phyloP scores from a whole-genome alignment of 2,797 vertebrate genomes.

The Anolis apletophallus region DNA sequence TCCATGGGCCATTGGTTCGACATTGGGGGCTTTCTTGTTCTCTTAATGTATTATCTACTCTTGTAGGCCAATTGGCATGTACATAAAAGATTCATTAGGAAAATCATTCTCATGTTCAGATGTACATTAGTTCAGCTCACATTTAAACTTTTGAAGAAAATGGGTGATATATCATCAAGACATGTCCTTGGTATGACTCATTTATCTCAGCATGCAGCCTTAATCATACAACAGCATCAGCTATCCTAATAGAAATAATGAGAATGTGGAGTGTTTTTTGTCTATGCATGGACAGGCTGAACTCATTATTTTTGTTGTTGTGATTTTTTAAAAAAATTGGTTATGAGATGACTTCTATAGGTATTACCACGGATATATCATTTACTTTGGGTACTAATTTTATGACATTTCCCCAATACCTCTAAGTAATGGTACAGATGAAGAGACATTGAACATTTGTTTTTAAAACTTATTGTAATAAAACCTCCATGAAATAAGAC shows the following conservation, averaged over 20 bases:
- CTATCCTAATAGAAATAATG: slow-evolving; percentile 36
- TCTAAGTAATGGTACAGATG: background rate
- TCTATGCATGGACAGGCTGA: slow-evolving; percentile 33
- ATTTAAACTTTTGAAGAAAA: slow-evolving; percentile 57
- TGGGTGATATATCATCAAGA: slow-evolving; percentile 54
- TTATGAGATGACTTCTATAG: background rate
- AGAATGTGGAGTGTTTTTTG: slow-evolving; percentile 21
- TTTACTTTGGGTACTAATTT: background rate
- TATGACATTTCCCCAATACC: background rate
- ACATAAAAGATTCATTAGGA: slow-evolving; percentile 42
- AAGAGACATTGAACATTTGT: background rate
- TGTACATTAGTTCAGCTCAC: slow-evolving; percentile 39
- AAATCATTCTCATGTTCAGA: slow-evolving; percentile 38
- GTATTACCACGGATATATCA: no score
- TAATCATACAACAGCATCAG: slow-evolving; percentile 49
- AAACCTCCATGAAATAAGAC: background rate
- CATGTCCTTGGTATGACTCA: slow-evolving; percentile 48
- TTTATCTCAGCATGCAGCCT: slow-evolving; percentile 53
- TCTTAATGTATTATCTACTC: slow-evolving; percentile 11
- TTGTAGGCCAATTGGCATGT: slow-evolving; percentile 1
- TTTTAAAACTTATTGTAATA: background rate
- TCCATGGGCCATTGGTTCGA: background rate
- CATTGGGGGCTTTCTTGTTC: background rate
- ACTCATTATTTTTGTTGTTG: slow-evolving; percentile 33
- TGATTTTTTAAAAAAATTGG: background rate